Evolutionary conservation across 2,888 invertebrate genomes (phyloP).

Genomic region (Dynastes maya): DNA sequence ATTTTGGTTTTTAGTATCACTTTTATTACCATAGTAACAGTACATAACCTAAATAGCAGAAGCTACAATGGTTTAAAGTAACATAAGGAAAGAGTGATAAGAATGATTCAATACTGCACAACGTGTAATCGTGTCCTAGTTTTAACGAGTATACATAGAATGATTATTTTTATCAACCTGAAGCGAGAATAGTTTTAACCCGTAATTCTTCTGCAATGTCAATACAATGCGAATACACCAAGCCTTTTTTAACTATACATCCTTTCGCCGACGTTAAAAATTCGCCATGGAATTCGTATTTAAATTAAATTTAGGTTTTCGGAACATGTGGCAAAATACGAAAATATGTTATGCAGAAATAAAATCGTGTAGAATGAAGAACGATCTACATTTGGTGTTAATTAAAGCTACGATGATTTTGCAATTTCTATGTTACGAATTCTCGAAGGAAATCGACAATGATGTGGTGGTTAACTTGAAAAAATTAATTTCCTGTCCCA

Average conservation of each 20-base stretch:
- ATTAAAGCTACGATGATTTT: conserved; percentile 3
- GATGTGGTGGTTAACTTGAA: neutral
- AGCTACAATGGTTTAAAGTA: too few relatives aligned
- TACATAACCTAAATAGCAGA: too few relatives aligned
- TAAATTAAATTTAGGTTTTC: neutral
- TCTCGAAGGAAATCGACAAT: neutral
- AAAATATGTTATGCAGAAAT: neutral
- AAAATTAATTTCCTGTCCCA: neutral
- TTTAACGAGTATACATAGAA: neutral
- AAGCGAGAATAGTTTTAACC: neutral
- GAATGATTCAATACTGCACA: neutral
- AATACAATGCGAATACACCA: too few relatives aligned
- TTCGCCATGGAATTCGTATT: neutral
- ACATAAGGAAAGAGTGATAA: too few relatives aligned
- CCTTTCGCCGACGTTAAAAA: conserved; percentile 1
- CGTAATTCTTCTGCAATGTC: too few relatives aligned
- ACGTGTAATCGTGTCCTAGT: neutral
- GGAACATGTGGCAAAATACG: conserved; percentile 9
- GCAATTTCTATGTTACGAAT: neutral
- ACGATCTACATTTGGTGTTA: neutral
- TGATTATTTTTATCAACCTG: neutral
- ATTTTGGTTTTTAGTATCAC: too few relatives aligned
- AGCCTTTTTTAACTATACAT: neutral
- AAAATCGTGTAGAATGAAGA: neutral
- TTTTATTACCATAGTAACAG: too few relatives aligned